These are phyloP conservation scores for Pseudoatta argentina DNA, from an alignment of 1,140 invertebrate species.

Conservation along the genomic window DNA sequence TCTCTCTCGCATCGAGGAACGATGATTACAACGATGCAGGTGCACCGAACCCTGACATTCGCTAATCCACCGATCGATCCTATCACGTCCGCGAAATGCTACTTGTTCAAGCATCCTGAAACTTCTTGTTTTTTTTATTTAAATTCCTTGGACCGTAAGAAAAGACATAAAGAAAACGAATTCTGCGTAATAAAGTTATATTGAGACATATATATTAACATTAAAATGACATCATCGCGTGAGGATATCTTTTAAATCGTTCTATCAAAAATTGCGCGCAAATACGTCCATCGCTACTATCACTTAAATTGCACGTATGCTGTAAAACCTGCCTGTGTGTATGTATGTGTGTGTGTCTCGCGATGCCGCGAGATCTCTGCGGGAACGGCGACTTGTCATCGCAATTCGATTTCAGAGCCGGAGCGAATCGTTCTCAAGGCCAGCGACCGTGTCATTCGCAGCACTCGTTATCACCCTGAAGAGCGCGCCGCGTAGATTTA, in stretches of 20 bases:
- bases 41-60: slow-evolving; percentile 31
- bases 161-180: neutral
- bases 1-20: slow-evolving; percentile 15
- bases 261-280: slow-evolving; percentile 25
- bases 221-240: slow-evolving; percentile 1
- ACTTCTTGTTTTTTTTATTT: neutral
- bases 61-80: neutral
- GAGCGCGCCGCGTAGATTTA: slow-evolving; percentile 65
- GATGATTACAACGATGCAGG: slow-evolving; percentile 45
- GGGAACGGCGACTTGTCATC: slow-evolving; percentile 14
- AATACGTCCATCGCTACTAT: neutral
- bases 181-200: slow-evolving; percentile 28
- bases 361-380: neutral
- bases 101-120: neutral
- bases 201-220: neutral
- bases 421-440: slow-evolving; percentile 37
- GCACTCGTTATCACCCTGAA: slow-evolving; percentile 41
- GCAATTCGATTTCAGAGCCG: neutral
- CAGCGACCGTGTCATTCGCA: slow-evolving; percentile 23
- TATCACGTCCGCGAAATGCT: slow-evolving; percentile 12
- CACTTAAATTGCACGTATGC: neutral
- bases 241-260: slow-evolving; percentile 7
- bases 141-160: neutral
- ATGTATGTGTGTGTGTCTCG: no score
- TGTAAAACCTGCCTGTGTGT: slow-evolving; percentile 8